A percentile compares a stretch with the other conserved stretches of the same genome.
These are phyloP conservation scores for Cantharis nigra DNA, from an alignment of 2,888 invertebrate species.

Conservation along the genomic window DNA sequence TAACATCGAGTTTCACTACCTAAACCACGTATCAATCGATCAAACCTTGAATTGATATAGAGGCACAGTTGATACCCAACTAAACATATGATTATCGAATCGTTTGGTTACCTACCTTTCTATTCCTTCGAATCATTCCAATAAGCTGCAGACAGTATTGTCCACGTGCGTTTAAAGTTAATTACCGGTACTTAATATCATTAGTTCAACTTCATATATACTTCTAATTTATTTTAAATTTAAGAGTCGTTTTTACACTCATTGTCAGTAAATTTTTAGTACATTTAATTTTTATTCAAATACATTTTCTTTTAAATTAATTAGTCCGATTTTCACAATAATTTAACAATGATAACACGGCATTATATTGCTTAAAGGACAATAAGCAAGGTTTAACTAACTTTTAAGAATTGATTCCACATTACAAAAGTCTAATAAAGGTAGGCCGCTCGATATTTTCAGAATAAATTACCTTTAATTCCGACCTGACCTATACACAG, in stretches of 20 bases:
- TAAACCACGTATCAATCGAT: too few relatives aligned
- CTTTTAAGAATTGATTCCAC: conserved; percentile 23
- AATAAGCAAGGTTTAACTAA: not conserved
- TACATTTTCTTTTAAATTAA: not conserved
- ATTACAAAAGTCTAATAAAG: conserved; percentile 33
- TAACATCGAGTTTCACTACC: too few relatives aligned
- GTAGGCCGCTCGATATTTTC: conserved; percentile 43
- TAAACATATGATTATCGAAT: not conserved
- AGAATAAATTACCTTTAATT: conserved; percentile 34
- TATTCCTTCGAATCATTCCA: conserved; percentile 46
- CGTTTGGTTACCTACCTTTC: conserved; percentile 43
- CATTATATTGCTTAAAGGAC: not conserved
- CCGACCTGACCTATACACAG: conserved; percentile 27
- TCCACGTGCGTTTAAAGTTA: conserved; percentile 25
- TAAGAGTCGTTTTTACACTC: not conserved
- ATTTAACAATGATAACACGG: not conserved
- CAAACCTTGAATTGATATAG: not conserved
- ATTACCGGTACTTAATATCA: conserved; percentile 18
- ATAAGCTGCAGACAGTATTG: conserved; percentile 30
- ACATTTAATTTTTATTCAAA: not conserved
- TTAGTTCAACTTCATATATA: conserved; percentile 27
- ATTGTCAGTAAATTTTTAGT: not conserved
- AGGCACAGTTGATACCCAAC: not conserved
- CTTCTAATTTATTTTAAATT: not conserved
- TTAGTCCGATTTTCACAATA: not conserved